Evolutionary conservation across 2,888 invertebrate genomes (phyloP).

Genomic region (Agrotis segetum): DNA sequence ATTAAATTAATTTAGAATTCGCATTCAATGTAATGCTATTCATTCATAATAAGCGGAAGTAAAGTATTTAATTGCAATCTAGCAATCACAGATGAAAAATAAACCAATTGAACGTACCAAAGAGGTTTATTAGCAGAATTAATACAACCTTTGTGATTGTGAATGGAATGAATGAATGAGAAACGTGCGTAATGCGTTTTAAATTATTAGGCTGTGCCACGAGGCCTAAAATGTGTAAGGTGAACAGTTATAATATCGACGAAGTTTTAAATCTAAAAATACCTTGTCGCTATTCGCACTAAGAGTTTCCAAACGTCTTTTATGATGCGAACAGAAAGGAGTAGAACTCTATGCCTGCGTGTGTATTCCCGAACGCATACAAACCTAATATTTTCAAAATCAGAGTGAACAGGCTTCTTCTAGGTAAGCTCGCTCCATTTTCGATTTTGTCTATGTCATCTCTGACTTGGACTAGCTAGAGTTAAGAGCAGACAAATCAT

Average conservation of each 20-base stretch:
- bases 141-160: conserved; percentile 48
- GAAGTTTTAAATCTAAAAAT: neutral
- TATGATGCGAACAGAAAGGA: no score
- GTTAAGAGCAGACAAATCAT: no score
- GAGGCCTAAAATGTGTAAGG: neutral
- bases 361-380: no score
- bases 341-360: no score
- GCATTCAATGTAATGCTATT: neutral
- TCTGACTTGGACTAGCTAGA: no score
- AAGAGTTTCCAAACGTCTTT: no score
- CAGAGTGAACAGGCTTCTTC: no score
- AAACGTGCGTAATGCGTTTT: conserved; percentile 42
- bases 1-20: neutral
- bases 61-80: neutral
- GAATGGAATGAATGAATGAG: conserved; percentile 27
- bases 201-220: conserved; percentile 32
- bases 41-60: neutral
- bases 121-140: conserved; percentile 53
- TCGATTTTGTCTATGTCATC: no score
- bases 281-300: no score
- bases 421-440: no score
- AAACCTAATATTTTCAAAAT: neutral
- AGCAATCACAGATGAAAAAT: conserved; percentile 44
- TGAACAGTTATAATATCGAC: neutral
- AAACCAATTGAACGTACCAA: conserved; percentile 55